Percentiles rank a stretch among this genome's conserved stretches.
Conservation (phyloP, 2,888 invertebrate genomes). For the Dynastes grantii region DNA sequence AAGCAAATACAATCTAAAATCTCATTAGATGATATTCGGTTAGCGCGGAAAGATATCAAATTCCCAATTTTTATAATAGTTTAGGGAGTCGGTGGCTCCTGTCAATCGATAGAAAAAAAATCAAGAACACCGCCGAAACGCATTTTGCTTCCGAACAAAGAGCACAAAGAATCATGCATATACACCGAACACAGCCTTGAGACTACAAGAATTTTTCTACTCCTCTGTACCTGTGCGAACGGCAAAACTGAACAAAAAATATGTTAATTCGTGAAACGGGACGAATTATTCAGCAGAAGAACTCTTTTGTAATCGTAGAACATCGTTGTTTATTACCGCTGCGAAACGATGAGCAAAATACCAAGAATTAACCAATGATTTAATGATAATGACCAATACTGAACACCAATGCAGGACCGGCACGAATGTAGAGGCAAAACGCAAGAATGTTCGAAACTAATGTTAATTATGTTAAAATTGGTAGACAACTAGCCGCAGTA, state of each 20-base stretch:
- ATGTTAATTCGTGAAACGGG: constrained; percentile 60
- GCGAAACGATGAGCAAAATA: constrained; percentile 47
- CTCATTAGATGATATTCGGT: neutral
- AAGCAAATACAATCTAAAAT: constrained; percentile 25
- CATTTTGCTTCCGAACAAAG: constrained; percentile 47
- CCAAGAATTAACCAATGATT: constrained; percentile 52
- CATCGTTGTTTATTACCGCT: constrained; percentile 49
- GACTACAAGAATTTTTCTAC: constrained; percentile 57
- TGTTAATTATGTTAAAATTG: constrained; percentile 26
- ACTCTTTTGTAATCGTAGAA: constrained; percentile 52
- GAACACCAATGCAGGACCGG: constrained; percentile 24
- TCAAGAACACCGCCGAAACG: constrained; percentile 21
- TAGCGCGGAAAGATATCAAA: constrained; percentile 54
- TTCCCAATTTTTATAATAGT: constrained; percentile 61
- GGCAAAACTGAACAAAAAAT: constrained; percentile 59
- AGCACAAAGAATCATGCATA: constrained; percentile 40
- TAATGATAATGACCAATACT: constrained; percentile 49
- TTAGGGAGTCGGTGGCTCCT: constrained; percentile 37
- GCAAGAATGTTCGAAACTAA: constrained; percentile 32
- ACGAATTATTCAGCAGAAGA: constrained; percentile 59
- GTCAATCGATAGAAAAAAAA: constrained; percentile 32
- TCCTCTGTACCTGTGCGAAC: constrained; percentile 42
- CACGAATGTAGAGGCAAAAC: constrained; percentile 21
- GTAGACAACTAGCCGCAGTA: neutral
- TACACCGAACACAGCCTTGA: constrained; percentile 55